A percentile compares a stretch with the other conserved stretches of the same genome.
phyloP scores from a whole-genome alignment of 1,140 invertebrate species.

The Drosophila saltans region DNA sequence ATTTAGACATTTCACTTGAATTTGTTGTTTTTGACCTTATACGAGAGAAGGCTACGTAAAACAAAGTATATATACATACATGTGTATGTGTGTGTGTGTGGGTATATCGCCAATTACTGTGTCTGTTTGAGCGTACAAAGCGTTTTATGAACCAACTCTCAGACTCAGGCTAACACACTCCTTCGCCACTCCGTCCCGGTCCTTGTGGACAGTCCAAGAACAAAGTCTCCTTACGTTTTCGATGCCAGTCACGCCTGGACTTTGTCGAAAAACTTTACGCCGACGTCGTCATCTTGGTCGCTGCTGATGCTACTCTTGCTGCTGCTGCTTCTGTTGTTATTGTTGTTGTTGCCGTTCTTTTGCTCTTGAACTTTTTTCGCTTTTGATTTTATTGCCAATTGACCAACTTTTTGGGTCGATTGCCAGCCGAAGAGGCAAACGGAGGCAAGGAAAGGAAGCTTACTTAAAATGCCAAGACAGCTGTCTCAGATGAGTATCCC shows the following conservation, averaged over 20 bases:
- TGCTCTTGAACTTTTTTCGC: slow-evolving; percentile 73
- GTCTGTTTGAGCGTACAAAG: slow-evolving; percentile 80
- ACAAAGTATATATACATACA: slow-evolving; percentile 44
- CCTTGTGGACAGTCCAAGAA: slow-evolving; percentile 4
- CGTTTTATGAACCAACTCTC: slow-evolving; percentile 77
- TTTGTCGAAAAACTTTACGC: slow-evolving; percentile 70
- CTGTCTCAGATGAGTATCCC: slow-evolving; percentile 61
- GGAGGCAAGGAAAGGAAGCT: slow-evolving; percentile 12
- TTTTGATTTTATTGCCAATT: slow-evolving; percentile 81
- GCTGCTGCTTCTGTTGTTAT: slow-evolving; percentile 26
- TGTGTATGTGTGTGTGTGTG: slow-evolving; percentile 31
- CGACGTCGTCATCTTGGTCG: slow-evolving; percentile 23
- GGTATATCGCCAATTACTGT: slow-evolving; percentile 77
- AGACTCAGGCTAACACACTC: neutral
- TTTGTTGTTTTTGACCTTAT: neutral
- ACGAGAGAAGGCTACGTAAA: slow-evolving; percentile 25
- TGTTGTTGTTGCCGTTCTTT: slow-evolving; percentile 32
- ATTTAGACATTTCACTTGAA: neutral
- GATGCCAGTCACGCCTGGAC: slow-evolving; percentile 75
- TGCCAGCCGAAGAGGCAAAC: slow-evolving; percentile 43
- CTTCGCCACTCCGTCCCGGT: neutral
- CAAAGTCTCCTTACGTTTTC: slow-evolving; percentile 47
- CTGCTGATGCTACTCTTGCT: neutral
- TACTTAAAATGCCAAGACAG: slow-evolving; percentile 61
- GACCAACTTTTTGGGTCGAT: slow-evolving; percentile 78